A percentile compares a stretch with the other conserved stretches of the same genome.
Conservation (phyloP, 2,888 invertebrate genomes). For the Nomada hirtipes region DNA sequence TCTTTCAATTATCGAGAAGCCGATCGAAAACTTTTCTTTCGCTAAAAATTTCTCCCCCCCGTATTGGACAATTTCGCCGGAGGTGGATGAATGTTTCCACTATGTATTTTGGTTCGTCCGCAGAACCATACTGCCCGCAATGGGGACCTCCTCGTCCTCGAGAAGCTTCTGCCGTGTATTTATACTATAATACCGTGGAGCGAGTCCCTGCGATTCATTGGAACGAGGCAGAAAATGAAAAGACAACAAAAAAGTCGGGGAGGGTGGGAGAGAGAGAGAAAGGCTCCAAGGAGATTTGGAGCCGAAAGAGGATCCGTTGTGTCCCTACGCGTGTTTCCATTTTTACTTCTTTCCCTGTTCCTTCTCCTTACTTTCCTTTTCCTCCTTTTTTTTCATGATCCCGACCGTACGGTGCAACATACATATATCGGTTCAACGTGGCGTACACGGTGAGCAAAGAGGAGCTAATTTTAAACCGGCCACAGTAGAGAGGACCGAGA, state of each 20-base stretch:
- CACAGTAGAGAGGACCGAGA: slow-evolving; percentile 49
- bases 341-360: slow-evolving; percentile 3
- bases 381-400: slow-evolving; percentile 35
- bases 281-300: slow-evolving; percentile 9
- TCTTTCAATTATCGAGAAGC: too few species aligned
- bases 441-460: slow-evolving; percentile 44
- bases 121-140: too few species aligned
- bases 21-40: too few species aligned
- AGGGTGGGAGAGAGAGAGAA: neutral
- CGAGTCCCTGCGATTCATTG: neutral
- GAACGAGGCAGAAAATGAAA: neutral
- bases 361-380: slow-evolving; percentile 19
- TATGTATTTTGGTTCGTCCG: too few species aligned
- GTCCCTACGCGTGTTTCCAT: slow-evolving; percentile 6
- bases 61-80: too few species aligned
- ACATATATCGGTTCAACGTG: slow-evolving; percentile 36
- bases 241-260: neutral
- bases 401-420: slow-evolving; percentile 23
- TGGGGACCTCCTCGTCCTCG: neutral
- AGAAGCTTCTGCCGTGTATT: neutral
- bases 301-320: slow-evolving; percentile 39
- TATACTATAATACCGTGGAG: neutral
- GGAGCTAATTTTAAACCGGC: slow-evolving; percentile 75
- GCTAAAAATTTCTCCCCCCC: too few species aligned
- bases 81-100: too few species aligned